A percentile compares a stretch with the other conserved stretches of the same genome.
These are phyloP conservation scores for Timema podura DNA, from an alignment of 2,888 invertebrate species.

Conservation along the genomic window DNA sequence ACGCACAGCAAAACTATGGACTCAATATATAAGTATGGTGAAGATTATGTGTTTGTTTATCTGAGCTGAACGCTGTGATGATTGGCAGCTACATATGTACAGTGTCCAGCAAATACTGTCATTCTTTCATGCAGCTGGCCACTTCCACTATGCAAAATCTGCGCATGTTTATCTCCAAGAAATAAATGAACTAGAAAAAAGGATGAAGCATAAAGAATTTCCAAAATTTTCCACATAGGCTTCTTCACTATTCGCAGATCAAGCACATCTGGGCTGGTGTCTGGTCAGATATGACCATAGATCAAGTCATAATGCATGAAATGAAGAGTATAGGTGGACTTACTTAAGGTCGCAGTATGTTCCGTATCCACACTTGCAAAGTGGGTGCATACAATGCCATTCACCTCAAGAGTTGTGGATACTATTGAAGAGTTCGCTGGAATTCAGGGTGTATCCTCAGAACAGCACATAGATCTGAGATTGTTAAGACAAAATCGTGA, in stretches of 20 bases:
- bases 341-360: background rate
- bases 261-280: constrained; percentile 4
- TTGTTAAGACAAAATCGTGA: background rate
- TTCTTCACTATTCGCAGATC: constrained; percentile 9
- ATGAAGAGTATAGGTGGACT: constrained; percentile 3
- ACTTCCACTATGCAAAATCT: constrained; percentile 10
- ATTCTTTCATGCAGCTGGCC: constrained; percentile 11
- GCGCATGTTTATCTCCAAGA: constrained; percentile 4
- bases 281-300: constrained; percentile 14
- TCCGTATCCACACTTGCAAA: constrained; percentile 2
- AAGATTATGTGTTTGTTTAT: constrained; percentile 15
- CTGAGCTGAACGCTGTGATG: constrained; percentile 8
- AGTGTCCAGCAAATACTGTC: background rate
- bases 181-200: background rate
- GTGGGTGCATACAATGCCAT: constrained; percentile 5
- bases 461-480: constrained; percentile 14
- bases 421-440: constrained; percentile 2
- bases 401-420: background rate
- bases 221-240: background rate
- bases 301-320: background rate
- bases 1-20: constrained; percentile 6
- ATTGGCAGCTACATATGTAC: background rate
- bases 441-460: background rate
- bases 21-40: constrained; percentile 1
- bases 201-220: background rate